phyloP scores from a whole-genome alignment of 2,888 invertebrate genomes.

The Syrista parreyssii region DNA sequence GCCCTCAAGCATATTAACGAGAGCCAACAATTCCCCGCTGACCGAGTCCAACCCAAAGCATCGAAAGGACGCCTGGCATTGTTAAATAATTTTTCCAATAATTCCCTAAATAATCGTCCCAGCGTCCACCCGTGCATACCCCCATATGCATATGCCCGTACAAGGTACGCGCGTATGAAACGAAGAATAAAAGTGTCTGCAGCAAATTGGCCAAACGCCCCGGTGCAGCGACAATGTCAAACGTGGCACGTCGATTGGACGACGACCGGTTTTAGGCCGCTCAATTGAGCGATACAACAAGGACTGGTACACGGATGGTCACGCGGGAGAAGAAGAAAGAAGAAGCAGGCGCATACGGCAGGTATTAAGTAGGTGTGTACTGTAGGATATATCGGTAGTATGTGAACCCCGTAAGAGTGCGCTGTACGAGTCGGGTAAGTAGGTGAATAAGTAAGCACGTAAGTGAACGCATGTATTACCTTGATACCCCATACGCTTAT shows the following conservation, averaged over 20 bases:
- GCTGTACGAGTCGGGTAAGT: too few species aligned
- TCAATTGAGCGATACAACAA: slow-evolving; percentile 56
- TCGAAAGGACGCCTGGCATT: too few species aligned
- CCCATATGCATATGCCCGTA: too few species aligned
- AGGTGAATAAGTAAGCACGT: slow-evolving; percentile 4
- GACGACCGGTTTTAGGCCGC: slow-evolving; percentile 42
- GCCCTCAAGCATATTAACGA: slow-evolving; percentile 63
- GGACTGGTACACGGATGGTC: slow-evolving; percentile 54
- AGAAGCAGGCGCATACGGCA: slow-evolving; percentile 32
- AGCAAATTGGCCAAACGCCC: too few species aligned
- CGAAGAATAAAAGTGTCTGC: too few species aligned
- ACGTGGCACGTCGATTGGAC: slow-evolving; percentile 21
- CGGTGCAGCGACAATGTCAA: too few species aligned
- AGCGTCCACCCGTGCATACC: too few species aligned
- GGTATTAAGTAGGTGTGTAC: slow-evolving; percentile 40
- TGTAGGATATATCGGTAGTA: slow-evolving; percentile 27
- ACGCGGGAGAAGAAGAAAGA: slow-evolving; percentile 13
- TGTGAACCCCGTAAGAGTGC: background rate
- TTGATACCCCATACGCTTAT: slow-evolving; percentile 1
- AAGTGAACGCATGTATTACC: background rate
- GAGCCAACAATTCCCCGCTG: slow-evolving; percentile 2
- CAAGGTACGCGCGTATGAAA: too few species aligned
- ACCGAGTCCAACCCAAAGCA: background rate
- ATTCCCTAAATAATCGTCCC: too few species aligned
- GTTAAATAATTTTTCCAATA: background rate